Evolutionary conservation across 2,113 vertebrate species (phyloP).

Genomic region (Cyprinodon brontotheroides): DNA sequence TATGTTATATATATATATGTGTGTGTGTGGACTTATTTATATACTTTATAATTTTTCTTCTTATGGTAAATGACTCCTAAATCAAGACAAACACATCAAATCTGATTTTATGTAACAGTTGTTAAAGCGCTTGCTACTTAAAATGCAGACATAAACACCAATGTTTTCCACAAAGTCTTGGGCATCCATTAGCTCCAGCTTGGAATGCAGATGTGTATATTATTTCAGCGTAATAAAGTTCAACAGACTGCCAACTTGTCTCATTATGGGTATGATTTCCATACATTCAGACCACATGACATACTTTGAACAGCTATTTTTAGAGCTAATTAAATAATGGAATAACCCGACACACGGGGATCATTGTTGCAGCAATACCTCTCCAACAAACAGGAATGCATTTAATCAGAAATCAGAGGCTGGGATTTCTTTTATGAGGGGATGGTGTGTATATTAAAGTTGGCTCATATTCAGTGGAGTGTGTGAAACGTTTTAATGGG

Average conservation of each 20-base stretch:
- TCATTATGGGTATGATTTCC: conserved; percentile 46
- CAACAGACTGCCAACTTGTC: conserved; percentile 30
- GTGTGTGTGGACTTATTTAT: no score
- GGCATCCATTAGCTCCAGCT: conserved; percentile 54
- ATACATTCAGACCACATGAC: conserved; percentile 46
- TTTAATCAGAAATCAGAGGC: conserved; percentile 48
- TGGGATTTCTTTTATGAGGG: conserved; percentile 19
- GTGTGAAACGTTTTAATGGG: conserved; percentile 42
- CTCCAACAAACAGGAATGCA: conserved; percentile 45
- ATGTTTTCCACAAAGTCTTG: conserved; percentile 35
- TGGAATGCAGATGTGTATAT: conserved; percentile 39
- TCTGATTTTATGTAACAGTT: neutral
- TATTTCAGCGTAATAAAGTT: conserved; percentile 39
- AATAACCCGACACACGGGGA: conserved; percentile 36
- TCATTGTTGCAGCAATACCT: conserved; percentile 43
- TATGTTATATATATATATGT: no score
- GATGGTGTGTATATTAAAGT: neutral
- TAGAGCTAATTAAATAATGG: conserved; percentile 50
- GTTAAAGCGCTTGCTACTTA: conserved; percentile 1
- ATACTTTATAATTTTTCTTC: neutral
- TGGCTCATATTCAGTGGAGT: conserved; percentile 10
- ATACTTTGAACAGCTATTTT: conserved; percentile 6
- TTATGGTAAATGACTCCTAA: neutral
- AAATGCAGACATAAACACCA: conserved; percentile 32
- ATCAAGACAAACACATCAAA: neutral